A percentile compares a stretch with the other conserved stretches of the same genome.
phyloP scores from a whole-genome alignment of 23 tunicate genomes.

The Trididemnum miniatum region DNA sequence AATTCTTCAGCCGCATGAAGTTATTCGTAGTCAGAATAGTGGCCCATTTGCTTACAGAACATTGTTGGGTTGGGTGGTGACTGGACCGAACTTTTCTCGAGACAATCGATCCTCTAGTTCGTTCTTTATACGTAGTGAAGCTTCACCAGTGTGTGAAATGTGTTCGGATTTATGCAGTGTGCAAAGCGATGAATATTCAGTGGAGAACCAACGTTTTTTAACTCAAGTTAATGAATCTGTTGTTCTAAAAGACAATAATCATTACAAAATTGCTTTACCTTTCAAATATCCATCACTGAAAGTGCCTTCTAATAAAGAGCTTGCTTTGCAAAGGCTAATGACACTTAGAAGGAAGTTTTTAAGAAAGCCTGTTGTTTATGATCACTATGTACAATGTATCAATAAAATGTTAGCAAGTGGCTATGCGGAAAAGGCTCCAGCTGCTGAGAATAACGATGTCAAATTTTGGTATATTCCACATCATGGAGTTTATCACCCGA shows the following conservation, averaged over 20 bases:
- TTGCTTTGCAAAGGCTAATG: neutral
- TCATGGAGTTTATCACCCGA: too few species aligned
- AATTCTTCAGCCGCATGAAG: too few species aligned
- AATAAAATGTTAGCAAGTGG: conserved; percentile 20
- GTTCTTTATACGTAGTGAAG: too few species aligned
- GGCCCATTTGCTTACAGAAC: neutral
- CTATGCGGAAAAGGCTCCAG: conserved; percentile 40
- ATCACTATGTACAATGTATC: neutral
- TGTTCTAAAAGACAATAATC: conserved; percentile 14
- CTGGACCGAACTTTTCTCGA: neutral
- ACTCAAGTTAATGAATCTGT: too few species aligned
- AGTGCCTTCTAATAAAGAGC: conserved; percentile 18
- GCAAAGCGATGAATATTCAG: too few species aligned
- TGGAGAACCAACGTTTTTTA: too few species aligned
- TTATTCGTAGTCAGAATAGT: neutral
- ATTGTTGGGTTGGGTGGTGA: neutral
- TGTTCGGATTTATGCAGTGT: too few species aligned
- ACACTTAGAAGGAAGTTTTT: neutral
- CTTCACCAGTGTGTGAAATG: too few species aligned
- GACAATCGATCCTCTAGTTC: too few species aligned
- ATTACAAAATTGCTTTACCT: conserved; percentile 34
- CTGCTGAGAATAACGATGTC: too few species aligned
- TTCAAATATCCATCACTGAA: neutral
- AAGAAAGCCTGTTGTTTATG: neutral
- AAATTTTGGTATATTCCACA: conserved; percentile 43